Evolutionary conservation across 2,888 invertebrate species (phyloP).

Genomic region (Drosophila kuntzei): DNA sequence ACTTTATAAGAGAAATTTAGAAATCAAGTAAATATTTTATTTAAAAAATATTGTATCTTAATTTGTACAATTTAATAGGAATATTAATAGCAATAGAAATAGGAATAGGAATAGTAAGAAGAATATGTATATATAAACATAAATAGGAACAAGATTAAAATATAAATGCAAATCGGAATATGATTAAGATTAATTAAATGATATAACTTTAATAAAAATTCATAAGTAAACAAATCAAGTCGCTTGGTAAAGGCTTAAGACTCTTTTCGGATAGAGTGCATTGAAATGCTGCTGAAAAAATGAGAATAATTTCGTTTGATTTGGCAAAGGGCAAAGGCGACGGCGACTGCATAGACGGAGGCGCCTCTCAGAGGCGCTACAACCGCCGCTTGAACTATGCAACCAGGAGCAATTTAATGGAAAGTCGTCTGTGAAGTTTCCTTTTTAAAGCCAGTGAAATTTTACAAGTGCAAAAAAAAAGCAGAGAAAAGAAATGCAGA

Average conservation of each 20-base stretch:
- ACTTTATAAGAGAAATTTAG: too few relatives aligned
- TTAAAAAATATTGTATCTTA: too few relatives aligned
- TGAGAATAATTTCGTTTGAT: conserved; percentile 67
- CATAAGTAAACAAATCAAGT: too few relatives aligned
- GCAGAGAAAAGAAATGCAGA: conserved; percentile 23
- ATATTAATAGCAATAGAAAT: too few relatives aligned
- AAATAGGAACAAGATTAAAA: not conserved
- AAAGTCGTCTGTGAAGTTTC: conserved; percentile 67
- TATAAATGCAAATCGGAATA: too few relatives aligned
- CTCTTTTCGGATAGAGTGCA: conserved; percentile 1
- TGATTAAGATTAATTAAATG: too few relatives aligned
- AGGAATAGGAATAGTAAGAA: too few relatives aligned
- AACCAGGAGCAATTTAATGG: conserved; percentile 69
- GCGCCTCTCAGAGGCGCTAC: not conserved
- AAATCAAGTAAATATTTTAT: not conserved
- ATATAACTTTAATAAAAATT: too few relatives aligned
- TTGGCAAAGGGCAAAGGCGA: conserved; percentile 43
- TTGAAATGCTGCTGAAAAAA: conserved; percentile 23
- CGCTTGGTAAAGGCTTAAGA: not conserved
- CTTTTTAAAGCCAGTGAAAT: conserved; percentile 66
- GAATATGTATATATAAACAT: too few relatives aligned
- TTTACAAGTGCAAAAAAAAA: conserved; percentile 66
- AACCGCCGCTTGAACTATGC: conserved; percentile 44
- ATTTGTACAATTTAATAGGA: too few relatives aligned
- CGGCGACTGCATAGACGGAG: not conserved